phyloP scores from a whole-genome alignment of 2,888 invertebrate species.

The Hypselothyrea guttata region DNA sequence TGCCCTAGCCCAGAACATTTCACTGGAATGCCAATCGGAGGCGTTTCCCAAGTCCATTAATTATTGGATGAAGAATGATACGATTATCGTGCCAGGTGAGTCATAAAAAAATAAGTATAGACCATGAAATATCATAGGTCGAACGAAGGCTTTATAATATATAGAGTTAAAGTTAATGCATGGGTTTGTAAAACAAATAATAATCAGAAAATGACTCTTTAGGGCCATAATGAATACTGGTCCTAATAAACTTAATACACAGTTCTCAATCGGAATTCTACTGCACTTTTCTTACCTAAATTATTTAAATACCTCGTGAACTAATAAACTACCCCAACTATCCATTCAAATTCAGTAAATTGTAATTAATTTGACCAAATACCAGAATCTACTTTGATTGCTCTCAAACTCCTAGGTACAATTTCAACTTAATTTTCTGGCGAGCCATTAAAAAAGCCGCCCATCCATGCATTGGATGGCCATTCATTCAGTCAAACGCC shows the following conservation, averaged over 20 bases:
- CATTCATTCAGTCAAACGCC: conserved; percentile 37
- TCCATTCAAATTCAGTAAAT: conserved; percentile 23
- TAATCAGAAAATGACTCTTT: too few relatives aligned
- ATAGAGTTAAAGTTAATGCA: neutral
- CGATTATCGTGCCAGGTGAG: conserved; percentile 86
- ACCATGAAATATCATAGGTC: too few relatives aligned
- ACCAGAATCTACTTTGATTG: conserved; percentile 28
- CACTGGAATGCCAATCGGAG: conserved; percentile 88
- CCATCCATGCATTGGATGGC: conserved; percentile 29
- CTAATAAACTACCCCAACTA: too few relatives aligned
- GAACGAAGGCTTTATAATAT: neutral
- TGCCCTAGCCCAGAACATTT: conserved; percentile 85
- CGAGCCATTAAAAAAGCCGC: conserved; percentile 43
- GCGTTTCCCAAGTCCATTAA: conserved; percentile 89
- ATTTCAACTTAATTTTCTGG: conserved; percentile 46
- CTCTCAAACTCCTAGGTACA: conserved; percentile 27
- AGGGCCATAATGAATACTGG: too few relatives aligned
- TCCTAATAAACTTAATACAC: too few relatives aligned
- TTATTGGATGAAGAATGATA: conserved; percentile 87
- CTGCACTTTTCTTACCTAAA: too few relatives aligned
- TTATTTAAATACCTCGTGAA: too few relatives aligned
- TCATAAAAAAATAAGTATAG: conserved; percentile 5
- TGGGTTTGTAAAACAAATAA: too few relatives aligned
- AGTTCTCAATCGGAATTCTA: too few relatives aligned
- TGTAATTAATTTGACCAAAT: conserved; percentile 45